phyloP scores from a whole-genome alignment of 1,140 invertebrate genomes.

The Ooceraea biroi region DNA sequence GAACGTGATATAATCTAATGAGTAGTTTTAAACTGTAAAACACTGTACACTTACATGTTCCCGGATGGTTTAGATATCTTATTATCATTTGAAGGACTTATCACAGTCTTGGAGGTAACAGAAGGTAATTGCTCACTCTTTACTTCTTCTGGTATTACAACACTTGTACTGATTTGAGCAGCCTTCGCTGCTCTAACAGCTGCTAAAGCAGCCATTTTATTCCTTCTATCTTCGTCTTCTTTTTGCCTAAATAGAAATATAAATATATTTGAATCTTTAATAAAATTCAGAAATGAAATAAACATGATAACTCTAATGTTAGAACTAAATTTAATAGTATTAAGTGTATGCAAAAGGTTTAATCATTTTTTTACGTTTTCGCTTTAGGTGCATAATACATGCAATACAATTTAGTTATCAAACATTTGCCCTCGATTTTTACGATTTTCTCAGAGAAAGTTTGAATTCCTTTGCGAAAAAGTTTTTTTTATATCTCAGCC shows the following conservation, averaged over 20 bases:
- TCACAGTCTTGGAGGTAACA: conserved; percentile 33
- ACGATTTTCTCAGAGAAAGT: too few relatives aligned
- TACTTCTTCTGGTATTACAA: conserved; percentile 64
- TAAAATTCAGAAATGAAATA: conserved; percentile 1
- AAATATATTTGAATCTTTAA: not conserved
- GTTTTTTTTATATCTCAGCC: too few relatives aligned
- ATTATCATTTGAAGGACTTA: conserved; percentile 56
- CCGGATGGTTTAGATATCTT: conserved; percentile 69
- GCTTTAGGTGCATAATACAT: too few relatives aligned
- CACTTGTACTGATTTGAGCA: conserved; percentile 68
- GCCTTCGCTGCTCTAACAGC: conserved; percentile 71
- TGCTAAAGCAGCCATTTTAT: conserved; percentile 75
- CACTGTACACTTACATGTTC: conserved; percentile 79
- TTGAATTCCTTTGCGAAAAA: too few relatives aligned
- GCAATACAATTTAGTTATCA: too few relatives aligned
- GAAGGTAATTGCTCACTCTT: conserved; percentile 39
- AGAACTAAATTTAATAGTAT: conserved; percentile 20
- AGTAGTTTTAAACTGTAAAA: conserved; percentile 55
- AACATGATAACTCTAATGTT: not conserved
- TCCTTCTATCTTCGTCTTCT: conserved; percentile 81
- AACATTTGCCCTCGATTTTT: too few relatives aligned
- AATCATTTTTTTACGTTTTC: too few relatives aligned
- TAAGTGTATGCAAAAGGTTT: too few relatives aligned
- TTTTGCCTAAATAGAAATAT: conserved; percentile 73
- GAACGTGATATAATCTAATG: not conserved